Evolutionary conservation across 2,888 invertebrate species (phyloP).

Genomic region (Strigamia maritima): DNA sequence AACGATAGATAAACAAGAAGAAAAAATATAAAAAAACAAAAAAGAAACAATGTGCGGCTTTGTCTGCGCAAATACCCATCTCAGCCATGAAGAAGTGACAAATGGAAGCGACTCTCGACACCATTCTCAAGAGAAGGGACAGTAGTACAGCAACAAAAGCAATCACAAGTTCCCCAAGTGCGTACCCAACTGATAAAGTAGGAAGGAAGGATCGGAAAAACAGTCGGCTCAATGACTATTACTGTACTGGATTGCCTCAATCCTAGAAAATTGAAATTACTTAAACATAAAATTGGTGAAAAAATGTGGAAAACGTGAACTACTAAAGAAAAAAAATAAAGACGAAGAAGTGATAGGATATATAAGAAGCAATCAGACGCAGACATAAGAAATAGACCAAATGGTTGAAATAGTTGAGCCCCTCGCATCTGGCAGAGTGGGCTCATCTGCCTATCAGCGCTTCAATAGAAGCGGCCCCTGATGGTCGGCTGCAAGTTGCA

Average conservation of each 20-base stretch:
- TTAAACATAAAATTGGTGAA: background rate
- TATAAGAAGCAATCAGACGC: background rate
- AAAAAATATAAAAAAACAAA: background rate
- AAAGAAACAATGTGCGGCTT: background rate
- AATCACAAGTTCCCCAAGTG: conserved; percentile 7
- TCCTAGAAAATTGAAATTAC: background rate
- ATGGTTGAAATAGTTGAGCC: background rate
- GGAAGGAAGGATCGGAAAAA: background rate
- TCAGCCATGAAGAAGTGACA: background rate
- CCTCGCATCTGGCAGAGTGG: background rate
- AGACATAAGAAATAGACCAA: background rate
- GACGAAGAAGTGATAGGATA: background rate
- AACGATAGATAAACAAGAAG: background rate
- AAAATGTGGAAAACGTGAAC: background rate
- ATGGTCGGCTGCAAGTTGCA: background rate
- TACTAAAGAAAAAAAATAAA: background rate
- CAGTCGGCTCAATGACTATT: background rate
- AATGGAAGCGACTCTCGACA: conserved; percentile 16
- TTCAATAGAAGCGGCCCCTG: conserved; percentile 20
- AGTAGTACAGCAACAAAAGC: background rate
- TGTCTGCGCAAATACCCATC: background rate
- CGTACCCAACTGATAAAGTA: conserved; percentile 1
- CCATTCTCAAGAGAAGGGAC: background rate
- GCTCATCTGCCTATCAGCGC: conserved; percentile 23
- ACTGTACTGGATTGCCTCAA: background rate